A percentile compares a stretch with the other conserved stretches of the same genome.
These are phyloP conservation scores for Chelidonichthys spinosus DNA, from an alignment of 2,797 vertebrate genomes.

Conservation along the genomic window DNA sequence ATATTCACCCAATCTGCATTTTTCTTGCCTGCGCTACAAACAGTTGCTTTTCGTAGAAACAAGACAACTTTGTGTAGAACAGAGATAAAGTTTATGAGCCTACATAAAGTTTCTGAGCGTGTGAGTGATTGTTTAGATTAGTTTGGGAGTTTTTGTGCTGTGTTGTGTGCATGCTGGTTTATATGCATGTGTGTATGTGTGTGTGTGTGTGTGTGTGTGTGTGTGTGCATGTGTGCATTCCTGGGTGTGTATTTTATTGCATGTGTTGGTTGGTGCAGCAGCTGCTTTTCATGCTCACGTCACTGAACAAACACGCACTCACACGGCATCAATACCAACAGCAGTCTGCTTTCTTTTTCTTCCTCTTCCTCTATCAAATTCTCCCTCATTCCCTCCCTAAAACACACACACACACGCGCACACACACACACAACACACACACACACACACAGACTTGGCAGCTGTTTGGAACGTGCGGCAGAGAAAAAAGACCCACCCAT, in stretches of 20 bases:
- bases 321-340: slow-evolving; percentile 58
- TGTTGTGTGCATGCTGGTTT: neutral
- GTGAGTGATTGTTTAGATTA: neutral
- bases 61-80: neutral
- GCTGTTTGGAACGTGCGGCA: slow-evolving; percentile 64
- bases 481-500: slow-evolving; percentile 68
- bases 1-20: neutral
- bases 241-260: slow-evolving; percentile 52
- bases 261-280: slow-evolving; percentile 56
- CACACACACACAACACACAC: slow-evolving; percentile 13
- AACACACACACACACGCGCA: slow-evolving; percentile 17
- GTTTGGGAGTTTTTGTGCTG: slow-evolving; percentile 14
- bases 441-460: slow-evolving; percentile 46
- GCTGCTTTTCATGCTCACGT: slow-evolving; percentile 60
- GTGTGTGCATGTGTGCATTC: slow-evolving; percentile 23
- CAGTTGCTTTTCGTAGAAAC: neutral
- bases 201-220: neutral
- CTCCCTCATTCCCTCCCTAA: neutral
- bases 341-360: slow-evolving; percentile 45
- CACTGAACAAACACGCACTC: slow-evolving; percentile 68
- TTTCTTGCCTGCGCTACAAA: neutral
- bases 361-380: slow-evolving; percentile 37
- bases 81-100: neutral
- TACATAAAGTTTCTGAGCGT: neutral
- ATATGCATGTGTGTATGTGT: neutral